Percentiles rank a stretch among this genome's conserved stretches.
These are phyloP conservation scores for Metopia argyrocephala DNA, from an alignment of 2,888 invertebrate species.

Conservation along the genomic window DNA sequence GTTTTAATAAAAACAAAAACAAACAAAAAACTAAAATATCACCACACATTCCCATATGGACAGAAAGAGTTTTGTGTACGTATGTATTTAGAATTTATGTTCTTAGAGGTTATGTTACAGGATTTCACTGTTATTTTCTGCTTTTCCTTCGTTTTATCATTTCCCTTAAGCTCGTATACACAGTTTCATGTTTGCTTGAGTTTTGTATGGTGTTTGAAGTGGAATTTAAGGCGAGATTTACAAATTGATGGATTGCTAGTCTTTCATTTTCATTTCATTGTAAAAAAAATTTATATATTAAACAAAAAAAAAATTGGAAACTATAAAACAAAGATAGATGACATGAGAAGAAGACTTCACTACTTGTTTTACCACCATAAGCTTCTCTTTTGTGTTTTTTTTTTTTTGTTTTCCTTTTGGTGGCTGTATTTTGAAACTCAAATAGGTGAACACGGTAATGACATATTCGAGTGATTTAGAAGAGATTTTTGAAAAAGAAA, in stretches of 20 bases:
- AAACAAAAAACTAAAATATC: no score
- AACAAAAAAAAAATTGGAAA: conserved; percentile 25
- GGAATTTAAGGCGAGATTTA: conserved; percentile 65
- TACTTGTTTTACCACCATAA: conserved; percentile 58
- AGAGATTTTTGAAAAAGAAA: conserved; percentile 19
- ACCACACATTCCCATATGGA: not conserved
- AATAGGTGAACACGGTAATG: conserved; percentile 63
- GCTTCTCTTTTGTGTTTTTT: conserved; percentile 37
- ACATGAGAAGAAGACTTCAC: conserved; percentile 60
- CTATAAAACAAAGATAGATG: conserved; percentile 62
- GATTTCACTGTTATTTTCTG: conserved; percentile 39
- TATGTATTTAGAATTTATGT: conserved; percentile 60
- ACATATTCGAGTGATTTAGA: conserved; percentile 63
- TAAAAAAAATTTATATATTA: conserved; percentile 21
- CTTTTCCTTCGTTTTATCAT: conserved; percentile 12
- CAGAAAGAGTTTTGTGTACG: conserved; percentile 17
- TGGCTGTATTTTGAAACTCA: conserved; percentile 2
- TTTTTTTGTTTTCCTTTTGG: conserved; percentile 3
- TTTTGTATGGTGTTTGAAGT: conserved; percentile 54
- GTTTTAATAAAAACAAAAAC: no score
- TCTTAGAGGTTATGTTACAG: conserved; percentile 63
- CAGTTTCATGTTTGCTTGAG: conserved; percentile 40
- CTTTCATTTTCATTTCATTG: conserved; percentile 53
- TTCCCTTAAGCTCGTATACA: not conserved
- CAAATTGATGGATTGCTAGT: conserved; percentile 68